Percentiles rank a stretch among this genome's conserved stretches.
phyloP scores from a whole-genome alignment of 2,888 invertebrate genomes.

The Amitus sp. region DNA sequence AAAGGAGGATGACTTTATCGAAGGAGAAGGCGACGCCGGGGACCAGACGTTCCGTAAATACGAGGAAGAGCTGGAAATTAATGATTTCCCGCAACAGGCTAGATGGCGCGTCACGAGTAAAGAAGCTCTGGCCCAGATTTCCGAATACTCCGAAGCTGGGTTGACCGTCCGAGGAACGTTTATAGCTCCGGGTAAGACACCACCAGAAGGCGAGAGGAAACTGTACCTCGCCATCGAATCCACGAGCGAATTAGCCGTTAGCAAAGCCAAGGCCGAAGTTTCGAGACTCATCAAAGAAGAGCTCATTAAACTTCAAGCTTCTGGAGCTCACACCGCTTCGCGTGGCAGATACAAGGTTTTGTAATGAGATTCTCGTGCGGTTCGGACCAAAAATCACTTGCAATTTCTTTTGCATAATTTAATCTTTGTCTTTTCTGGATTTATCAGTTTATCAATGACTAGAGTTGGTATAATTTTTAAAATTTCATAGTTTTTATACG shows the following conservation, averaged over 20 bases:
- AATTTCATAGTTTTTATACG: too few species aligned
- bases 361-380: constrained; percentile 65
- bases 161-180: constrained; percentile 98
- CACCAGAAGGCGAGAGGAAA: constrained; percentile 94
- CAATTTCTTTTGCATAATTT: too few species aligned
- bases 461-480: too few species aligned
- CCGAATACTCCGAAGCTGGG: constrained; percentile 99
- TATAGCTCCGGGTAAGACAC: constrained; percentile 87
- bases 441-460: too few species aligned
- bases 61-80: constrained; percentile 99
- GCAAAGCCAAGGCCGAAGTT: constrained; percentile 96
- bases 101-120: constrained; percentile 98
- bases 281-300: constrained; percentile 98
- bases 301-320: constrained; percentile 88
- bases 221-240: constrained; percentile 99
- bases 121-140: constrained; percentile 97
- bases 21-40: constrained; percentile 75
- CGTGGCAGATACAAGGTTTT: constrained; percentile 95
- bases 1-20: constrained; percentile 79
- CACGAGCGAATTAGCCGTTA: constrained; percentile 94
- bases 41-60: constrained; percentile 86
- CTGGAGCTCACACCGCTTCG: constrained; percentile 83
- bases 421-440: too few species aligned
- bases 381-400: too few species aligned
- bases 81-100: constrained; percentile 99